Base-by-base conservation (phyloP, 2,113 vertebrate species). In the Paracanthobrama guichenoti region DNA sequence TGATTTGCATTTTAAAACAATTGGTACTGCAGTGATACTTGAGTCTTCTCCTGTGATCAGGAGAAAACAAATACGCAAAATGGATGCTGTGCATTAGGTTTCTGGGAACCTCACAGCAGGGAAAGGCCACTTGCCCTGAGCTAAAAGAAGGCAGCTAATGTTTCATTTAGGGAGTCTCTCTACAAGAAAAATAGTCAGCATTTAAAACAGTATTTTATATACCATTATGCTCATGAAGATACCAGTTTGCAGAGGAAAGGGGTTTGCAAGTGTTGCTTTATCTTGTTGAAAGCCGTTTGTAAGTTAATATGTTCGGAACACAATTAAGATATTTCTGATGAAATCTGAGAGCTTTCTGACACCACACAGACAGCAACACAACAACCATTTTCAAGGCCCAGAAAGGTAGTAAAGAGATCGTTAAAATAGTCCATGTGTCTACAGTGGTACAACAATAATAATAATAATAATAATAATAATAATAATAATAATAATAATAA, bases 11-110 rank as follows among this genome's bases (percentile, higher is more conserved):
- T 73, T 73, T 73, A 73, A 46, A 72, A 72, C 69, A 72, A 72
- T 12, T 44, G 42, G 69, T 24, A 46, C 22, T 26, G n/a, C 22
- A 46, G 39, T 16, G 69, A 73, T 2, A 73, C 42, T 73, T 44
- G n/a, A 73, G 22, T 73, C 69, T 73, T 26, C 42, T 73, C 69
- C 35, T n/a, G 26, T 35, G 62, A 69, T 31, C 62, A 78, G 31
- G 10, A 28, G 50, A 50, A 60, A 62, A 48, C 13, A 85, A 85
- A 80, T 12, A 79, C 24, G 55, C 18, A 57, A 71, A 67, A 26
- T 79, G 83, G 28, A 81, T 48, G 39, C 72, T 53, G 31, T 24
- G 75, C 53, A 55, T 85, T 72, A 24, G 39, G 78, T 80, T 62
- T 79, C 57, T 79, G 46, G 48, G 62, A 67, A 79, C 16, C 75